phyloP scores from a whole-genome alignment of 2,888 invertebrate species.

The Carcina quercana region DNA sequence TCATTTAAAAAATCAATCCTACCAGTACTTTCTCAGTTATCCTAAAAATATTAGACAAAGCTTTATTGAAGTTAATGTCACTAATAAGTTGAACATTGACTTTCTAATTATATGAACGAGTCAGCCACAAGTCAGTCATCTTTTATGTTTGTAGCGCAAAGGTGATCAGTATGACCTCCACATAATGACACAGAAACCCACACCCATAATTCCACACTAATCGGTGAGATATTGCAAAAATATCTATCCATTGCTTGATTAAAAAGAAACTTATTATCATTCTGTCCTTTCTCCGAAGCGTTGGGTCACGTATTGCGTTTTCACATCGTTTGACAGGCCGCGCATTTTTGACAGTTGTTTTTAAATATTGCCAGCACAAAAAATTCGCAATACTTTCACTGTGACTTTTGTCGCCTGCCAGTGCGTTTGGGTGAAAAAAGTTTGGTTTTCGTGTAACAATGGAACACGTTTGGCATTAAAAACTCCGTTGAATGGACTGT shows the following conservation, averaged over 20 bases:
- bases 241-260: not conserved
- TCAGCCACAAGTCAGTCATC: slow-evolving; percentile 8
- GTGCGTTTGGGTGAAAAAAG: slow-evolving; percentile 28
- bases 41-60: too few relatives aligned
- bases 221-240: not conserved
- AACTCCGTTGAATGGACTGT: slow-evolving; percentile 31
- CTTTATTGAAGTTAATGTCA: too few relatives aligned
- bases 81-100: too few relatives aligned
- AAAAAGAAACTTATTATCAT: not conserved
- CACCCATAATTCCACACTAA: not conserved
- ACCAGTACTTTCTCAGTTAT: too few relatives aligned
- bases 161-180: slow-evolving; percentile 38
- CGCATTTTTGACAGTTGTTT: not conserved
- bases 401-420: slow-evolving; percentile 31
- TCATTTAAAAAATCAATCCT: too few relatives aligned
- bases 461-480: slow-evolving; percentile 43
- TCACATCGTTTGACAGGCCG: not conserved
- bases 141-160: slow-evolving; percentile 48
- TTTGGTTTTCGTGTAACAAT: slow-evolving; percentile 29
- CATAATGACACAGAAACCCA: slow-evolving; percentile 31
- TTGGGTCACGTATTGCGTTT: slow-evolving; percentile 1
- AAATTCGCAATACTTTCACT: slow-evolving; percentile 50
- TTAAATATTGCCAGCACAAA: slow-evolving; percentile 18
- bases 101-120: slow-evolving; percentile 35
- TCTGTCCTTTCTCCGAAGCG: not conserved